Percentiles rank a stretch among this genome's conserved stretches.
These are phyloP conservation scores for Zootoca vivipara DNA, from an alignment of 2,113 vertebrate species.

Conservation along the genomic window DNA sequence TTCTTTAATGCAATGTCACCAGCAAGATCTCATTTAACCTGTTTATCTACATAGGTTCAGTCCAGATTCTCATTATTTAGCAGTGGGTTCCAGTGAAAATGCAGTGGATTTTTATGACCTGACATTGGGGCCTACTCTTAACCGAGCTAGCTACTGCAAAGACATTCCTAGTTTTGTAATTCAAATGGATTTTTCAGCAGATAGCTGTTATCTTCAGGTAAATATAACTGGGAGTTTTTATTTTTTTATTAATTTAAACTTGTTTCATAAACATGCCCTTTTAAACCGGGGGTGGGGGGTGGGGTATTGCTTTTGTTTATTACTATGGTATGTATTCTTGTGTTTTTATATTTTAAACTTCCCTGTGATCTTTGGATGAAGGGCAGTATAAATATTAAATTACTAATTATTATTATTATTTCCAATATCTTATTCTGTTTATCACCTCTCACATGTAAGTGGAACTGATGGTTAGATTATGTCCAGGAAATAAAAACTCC, in stretches of 20 bases:
- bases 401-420: too few relatives aligned
- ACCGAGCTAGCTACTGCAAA: constrained; percentile 94
- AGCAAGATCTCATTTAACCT: neutral
- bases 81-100: constrained; percentile 90
- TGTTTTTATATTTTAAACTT: too few relatives aligned
- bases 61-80: constrained; percentile 92
- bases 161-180: constrained; percentile 93
- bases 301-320: too few relatives aligned
- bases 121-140: constrained; percentile 89
- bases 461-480: neutral
- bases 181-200: constrained; percentile 95
- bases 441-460: too few relatives aligned
- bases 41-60: constrained; percentile 83
- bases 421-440: too few relatives aligned
- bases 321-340: too few relatives aligned
- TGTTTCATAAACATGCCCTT: neutral
- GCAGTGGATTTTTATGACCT: constrained; percentile 97
- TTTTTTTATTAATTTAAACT: neutral
- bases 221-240: constrained; percentile 16
- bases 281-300: too few relatives aligned
- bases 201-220: constrained; percentile 93
- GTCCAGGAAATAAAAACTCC: neutral
- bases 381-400: too few relatives aligned
- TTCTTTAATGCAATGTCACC: neutral
- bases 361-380: too few relatives aligned